Conservation (phyloP, 2,888 invertebrate species). For the Arge pagana region DNA sequence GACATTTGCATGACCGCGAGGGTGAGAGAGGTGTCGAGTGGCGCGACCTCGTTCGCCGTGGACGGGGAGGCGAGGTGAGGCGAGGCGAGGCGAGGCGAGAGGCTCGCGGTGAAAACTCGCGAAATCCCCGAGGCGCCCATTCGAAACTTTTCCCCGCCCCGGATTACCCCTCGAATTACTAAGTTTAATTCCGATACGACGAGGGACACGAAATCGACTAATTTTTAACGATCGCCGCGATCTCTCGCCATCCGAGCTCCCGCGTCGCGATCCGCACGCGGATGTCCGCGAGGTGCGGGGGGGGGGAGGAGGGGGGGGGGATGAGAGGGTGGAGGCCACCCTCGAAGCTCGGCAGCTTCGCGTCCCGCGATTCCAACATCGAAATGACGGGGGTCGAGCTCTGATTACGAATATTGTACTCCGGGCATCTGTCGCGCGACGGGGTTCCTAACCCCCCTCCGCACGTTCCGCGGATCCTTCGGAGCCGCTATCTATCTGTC, state of each 20-base stretch:
- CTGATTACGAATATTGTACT: slow-evolving; percentile 33
- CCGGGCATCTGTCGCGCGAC: slow-evolving; percentile 37
- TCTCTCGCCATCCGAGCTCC: background rate
- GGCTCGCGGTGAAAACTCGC: background rate
- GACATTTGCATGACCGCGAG: slow-evolving; percentile 44
- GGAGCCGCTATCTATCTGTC: background rate
- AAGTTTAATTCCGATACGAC: slow-evolving; percentile 27
- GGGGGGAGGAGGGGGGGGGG: background rate
- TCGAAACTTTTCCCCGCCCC: no score
- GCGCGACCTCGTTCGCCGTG: no score
- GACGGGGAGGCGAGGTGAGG: background rate
- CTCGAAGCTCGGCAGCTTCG: background rate
- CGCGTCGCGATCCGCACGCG: no score
- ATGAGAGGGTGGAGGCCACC: background rate
- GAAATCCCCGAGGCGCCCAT: slow-evolving; percentile 30
- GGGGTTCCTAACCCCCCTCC: slow-evolving; percentile 2
- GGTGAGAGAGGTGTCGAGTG: no score
- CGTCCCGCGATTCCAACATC: background rate
- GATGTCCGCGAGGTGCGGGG: no score
- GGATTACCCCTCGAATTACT: slow-evolving; percentile 43
- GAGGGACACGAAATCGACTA: slow-evolving; percentile 22
- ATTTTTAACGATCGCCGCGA: slow-evolving; percentile 20
- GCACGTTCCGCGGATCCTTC: background rate
- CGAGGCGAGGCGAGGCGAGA: slow-evolving; percentile 1
- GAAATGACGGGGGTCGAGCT: slow-evolving; percentile 24